phyloP scores from a whole-genome alignment of 2,797 vertebrate species.

The Tokudaia muenninki region DNA sequence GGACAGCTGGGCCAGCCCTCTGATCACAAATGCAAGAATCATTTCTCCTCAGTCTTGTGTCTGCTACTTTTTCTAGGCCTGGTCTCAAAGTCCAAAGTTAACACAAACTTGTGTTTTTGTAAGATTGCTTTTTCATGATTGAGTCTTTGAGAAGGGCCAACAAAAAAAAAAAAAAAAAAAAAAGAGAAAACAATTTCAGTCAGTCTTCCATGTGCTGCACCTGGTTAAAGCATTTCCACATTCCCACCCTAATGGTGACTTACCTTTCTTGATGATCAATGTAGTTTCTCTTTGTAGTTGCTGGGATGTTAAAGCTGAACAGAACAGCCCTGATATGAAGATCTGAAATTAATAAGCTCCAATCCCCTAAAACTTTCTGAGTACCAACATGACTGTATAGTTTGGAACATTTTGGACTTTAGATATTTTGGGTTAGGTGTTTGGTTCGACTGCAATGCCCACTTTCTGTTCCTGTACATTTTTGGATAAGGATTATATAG shows the following conservation, averaged over 20 bases:
- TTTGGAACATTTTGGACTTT: not conserved
- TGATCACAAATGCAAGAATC: not conserved
- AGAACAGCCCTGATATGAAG: not conserved
- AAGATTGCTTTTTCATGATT: not conserved
- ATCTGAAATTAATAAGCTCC: not conserved
- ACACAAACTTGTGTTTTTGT: not conserved
- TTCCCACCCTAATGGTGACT: not conserved
- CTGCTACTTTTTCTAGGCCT: not conserved
- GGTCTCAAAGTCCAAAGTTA: not conserved
- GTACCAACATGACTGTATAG: not conserved
- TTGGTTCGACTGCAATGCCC: not conserved
- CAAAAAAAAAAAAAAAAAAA: too few species aligned
- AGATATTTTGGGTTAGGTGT: not conserved
- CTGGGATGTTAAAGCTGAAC: not conserved
- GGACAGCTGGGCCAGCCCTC: not conserved
- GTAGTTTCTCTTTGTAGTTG: not conserved
- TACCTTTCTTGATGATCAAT: slow-evolving; percentile 25
- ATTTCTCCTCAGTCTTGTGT: not conserved
- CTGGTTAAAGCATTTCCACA: not conserved
- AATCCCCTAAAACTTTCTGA: not conserved
- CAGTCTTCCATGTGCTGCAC: not conserved
- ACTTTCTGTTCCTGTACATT: not conserved
- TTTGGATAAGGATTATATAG: not conserved
- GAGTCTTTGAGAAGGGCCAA: not conserved
- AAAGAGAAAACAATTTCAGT: not conserved